Evolutionary conservation across 1,140 invertebrate species (phyloP), one percentile per base, ranked within the genome.

Genomic region (Brachionus koreanus): DNA sequence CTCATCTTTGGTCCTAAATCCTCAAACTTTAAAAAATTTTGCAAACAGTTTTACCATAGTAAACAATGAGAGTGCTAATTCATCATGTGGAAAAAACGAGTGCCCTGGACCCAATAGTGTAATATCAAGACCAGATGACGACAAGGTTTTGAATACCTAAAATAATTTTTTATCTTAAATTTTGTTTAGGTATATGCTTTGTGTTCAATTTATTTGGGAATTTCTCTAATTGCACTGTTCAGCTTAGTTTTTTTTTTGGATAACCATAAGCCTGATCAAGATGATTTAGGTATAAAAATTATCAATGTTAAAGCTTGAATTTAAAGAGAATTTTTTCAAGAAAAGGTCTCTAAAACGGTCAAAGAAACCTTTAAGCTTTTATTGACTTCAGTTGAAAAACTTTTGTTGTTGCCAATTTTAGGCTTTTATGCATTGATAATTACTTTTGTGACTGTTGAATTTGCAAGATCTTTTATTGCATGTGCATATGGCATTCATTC

Each of bases 401-500:
- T 72, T 42, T 16, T 72, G 9, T 9, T 72, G 16, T 23, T 77
- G 19, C 46, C 75, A 46, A 77, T 52, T 37, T 19, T 77, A 16
- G 52, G 29, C 5, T 77, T 52, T 77, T 52, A 35, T 61, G 75
- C 52, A n/a, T 52, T 35, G 6, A 16, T 77, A 4, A 25, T 33
- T 5, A 37, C 52, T 16, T 77, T 77, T 61, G 13, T 77, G 2
- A 2, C 10, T 10, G 75, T 61, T 23, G 75, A 77, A 37, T 33
- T 77, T 10, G 49, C 75, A 16, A 77, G 46, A 61, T 77, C 29
- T 3, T 77, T 33, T 42, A 61, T 77, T n/a, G 75, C 75, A 52
- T 77, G 75, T 77, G 75, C 75, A 35, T 57, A 57, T 29, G 75
- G 75, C 13, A 61, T 77, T 52, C 25, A 61, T 37, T 49, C 39